Evolutionary conservation across 1,140 invertebrate species (phyloP), one percentile per base, ranked within the genome.

Genomic region (Trinorchestia longiramus): DNA sequence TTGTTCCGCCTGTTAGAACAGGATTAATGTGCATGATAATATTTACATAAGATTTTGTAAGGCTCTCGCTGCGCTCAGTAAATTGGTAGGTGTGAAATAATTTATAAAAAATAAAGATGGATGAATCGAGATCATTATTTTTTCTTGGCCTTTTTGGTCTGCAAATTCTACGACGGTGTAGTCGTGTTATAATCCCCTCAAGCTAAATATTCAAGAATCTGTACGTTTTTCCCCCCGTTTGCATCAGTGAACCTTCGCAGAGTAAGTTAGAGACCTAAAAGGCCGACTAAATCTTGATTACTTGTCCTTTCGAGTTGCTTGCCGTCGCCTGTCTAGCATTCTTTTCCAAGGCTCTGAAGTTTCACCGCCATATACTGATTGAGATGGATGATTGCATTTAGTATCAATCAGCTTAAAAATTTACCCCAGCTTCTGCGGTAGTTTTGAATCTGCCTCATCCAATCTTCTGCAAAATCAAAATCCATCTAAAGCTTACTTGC

Each of bases 41-140:
- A 94, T 94, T 94, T 94, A 43, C 92, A n/a, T 43, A 94, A 94
- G 92, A 94, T 94, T 94, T 94, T 94, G 92, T n/a, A 94, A 44
- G 92, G 92, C 44, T 94, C 41, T 94, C 92, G 19, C 92, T 40
- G 43, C 43, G 40, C 92, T 47, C 44, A 0, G 43, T 47, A 94
- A 94, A 94, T 94, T 94, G 92, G 92, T 94, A 45, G 92, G 41
- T 94, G 44, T 47, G 44, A 40, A 47, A 94, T 94, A 94, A 94
- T 43, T 94, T 94, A 43, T 17, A 42, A 42, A 44, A 47, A 44
- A 36, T 19, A 45, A 47, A 94, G 92, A 94, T 47, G 92, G 92
- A 94, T 94, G 92, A 23, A 11, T 94, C 11, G 44, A 43, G 43
- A 47, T 94, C 43, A 94, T 90, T 94, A 44, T 94, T 94, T 94